phyloP scores from a whole-genome alignment of 2,888 invertebrate genomes.

The Drosophila longiperda region DNA sequence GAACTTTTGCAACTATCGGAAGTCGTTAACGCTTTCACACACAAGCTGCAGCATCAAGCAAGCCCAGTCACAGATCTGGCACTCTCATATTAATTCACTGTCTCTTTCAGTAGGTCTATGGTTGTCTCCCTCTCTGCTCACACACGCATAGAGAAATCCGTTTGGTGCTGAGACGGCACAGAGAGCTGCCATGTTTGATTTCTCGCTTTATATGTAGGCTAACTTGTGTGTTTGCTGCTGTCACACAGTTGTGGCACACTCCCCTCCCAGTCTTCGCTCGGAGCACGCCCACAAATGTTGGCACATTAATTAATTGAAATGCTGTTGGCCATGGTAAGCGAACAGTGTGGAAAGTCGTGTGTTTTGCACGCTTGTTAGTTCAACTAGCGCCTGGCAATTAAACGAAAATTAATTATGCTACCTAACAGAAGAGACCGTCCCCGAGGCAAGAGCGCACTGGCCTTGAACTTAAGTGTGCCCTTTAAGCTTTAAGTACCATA shows the following conservation, averaged over 20 bases:
- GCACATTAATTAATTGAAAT: conserved; percentile 80
- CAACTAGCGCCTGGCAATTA: conserved; percentile 78
- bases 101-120: conserved; percentile 14
- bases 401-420: conserved; percentile 77
- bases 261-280: not conserved
- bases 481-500: conserved; percentile 17
- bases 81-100: conserved; percentile 45
- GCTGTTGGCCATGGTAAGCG: conserved; percentile 64
- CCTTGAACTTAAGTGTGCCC: conserved; percentile 65
- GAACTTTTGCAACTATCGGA: conserved; percentile 76
- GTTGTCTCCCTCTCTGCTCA: conserved; percentile 11
- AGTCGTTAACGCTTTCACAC: conserved; percentile 77
- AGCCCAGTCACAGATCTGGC: conserved; percentile 16
- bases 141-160: conserved; percentile 11
- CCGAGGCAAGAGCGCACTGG: conserved; percentile 52
- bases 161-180: conserved; percentile 11
- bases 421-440: conserved; percentile 47
- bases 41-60: conserved; percentile 33
- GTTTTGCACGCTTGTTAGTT: conserved; percentile 74
- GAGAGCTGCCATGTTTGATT: conserved; percentile 74
- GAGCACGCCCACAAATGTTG: conserved; percentile 71
- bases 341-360: conserved; percentile 45
- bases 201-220: conserved; percentile 73
- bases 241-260: conserved; percentile 51
- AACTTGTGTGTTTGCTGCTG: conserved; percentile 70